Evolutionary conservation across 2,888 invertebrate genomes (phyloP).

Genomic region (Hydrotaea diabolus): DNA sequence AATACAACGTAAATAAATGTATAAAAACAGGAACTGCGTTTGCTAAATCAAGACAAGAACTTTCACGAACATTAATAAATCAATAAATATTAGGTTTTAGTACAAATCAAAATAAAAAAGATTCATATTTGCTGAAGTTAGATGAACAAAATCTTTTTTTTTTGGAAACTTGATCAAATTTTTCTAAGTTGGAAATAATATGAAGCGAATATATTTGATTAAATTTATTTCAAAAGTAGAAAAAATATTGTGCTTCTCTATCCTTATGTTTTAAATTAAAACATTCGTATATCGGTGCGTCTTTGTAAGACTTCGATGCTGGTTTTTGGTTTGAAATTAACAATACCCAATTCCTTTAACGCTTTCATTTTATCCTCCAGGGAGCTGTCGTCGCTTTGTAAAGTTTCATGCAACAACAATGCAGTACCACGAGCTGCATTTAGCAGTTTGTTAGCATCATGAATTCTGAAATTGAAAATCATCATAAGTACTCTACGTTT

Average conservation of each 20-base stretch:
- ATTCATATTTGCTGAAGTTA: too few species aligned
- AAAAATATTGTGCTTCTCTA: not conserved
- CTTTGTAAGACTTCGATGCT: constrained; percentile 83
- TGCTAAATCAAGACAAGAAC: too few species aligned
- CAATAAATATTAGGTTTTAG: too few species aligned
- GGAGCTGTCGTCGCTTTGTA: constrained; percentile 80
- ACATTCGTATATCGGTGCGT: constrained; percentile 82
- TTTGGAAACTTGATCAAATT: too few species aligned
- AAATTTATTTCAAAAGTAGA: not conserved
- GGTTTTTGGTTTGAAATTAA: constrained; percentile 82
- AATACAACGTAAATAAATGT: too few species aligned
- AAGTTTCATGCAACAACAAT: constrained; percentile 85
- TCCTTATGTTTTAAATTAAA: constrained; percentile 41
- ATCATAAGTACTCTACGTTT: constrained; percentile 33
- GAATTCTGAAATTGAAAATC: constrained; percentile 82
- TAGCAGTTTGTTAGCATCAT: constrained; percentile 88
- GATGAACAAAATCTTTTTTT: too few species aligned
- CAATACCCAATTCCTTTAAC: constrained; percentile 83
- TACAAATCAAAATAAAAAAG: too few species aligned
- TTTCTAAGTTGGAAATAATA: too few species aligned
- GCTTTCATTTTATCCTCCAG: constrained; percentile 81
- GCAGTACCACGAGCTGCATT: constrained; percentile 90
- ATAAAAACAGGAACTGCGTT: too few species aligned
- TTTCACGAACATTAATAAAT: too few species aligned
- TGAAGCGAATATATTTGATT: not conserved